Conservation (phyloP, 2,888 invertebrate species). For the Aromia moschata region DNA sequence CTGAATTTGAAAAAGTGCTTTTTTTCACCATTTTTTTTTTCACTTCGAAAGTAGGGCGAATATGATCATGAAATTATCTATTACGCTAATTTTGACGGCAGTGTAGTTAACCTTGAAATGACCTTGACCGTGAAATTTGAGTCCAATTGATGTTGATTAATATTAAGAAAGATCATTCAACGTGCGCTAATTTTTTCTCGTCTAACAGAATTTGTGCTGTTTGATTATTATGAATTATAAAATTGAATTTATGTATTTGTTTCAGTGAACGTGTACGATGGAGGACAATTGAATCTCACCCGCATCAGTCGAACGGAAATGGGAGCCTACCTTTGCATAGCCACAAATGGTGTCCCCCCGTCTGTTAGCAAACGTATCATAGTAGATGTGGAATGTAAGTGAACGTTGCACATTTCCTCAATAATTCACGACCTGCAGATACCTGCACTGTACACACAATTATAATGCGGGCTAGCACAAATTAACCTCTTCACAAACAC, state of each 20-base stretch:
- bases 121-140: too few species aligned
- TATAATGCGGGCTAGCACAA: not conserved
- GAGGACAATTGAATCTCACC: constrained; percentile 84
- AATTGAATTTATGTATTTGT: constrained; percentile 53
- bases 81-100: too few species aligned
- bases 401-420: constrained; percentile 42
- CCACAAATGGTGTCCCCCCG: constrained; percentile 88
- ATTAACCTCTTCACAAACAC: not conserved
- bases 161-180: too few species aligned
- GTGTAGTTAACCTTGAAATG: too few species aligned
- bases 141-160: too few species aligned
- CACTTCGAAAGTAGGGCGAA: too few species aligned
- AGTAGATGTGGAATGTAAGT: constrained; percentile 90
- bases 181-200: too few species aligned
- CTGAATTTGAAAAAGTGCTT: too few species aligned
- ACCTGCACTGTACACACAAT: not conserved
- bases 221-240: not conserved
- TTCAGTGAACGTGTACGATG: constrained; percentile 84
- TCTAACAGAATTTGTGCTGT: too few species aligned
- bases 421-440: constrained; percentile 37
- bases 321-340: constrained; percentile 86
- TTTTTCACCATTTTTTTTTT: too few species aligned
- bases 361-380: constrained; percentile 92
- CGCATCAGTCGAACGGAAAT: constrained; percentile 89
- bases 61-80: too few species aligned